These are phyloP conservation scores for Arctia plantaginis DNA, from an alignment of 2,888 invertebrate species.

Conservation along the genomic window DNA sequence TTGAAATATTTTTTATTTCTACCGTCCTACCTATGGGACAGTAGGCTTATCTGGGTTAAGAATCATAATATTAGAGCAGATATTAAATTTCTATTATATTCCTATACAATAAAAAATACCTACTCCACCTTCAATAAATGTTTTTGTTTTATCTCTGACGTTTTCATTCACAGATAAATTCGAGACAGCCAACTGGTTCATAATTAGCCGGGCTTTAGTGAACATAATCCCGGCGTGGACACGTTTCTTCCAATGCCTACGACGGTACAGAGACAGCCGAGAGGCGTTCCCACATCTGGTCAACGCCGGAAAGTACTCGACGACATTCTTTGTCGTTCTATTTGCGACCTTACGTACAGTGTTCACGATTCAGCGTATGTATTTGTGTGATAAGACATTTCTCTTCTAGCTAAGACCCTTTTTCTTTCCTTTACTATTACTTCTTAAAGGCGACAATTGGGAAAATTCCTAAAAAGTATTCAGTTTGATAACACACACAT, in stretches of 20 bases:
- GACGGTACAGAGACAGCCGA: constrained; percentile 97
- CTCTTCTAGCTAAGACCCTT: neutral
- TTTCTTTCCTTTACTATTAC: neutral
- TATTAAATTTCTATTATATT: no score
- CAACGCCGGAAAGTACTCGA: constrained; percentile 99
- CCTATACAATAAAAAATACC: no score
- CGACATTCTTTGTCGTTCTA: constrained; percentile 97
- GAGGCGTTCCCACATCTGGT: constrained; percentile 98
- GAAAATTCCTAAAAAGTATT: no score
- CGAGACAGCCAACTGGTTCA: constrained; percentile 90
- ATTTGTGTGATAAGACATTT: neutral
- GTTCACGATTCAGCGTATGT: constrained; percentile 67
- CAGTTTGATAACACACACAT: no score
- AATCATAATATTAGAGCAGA: no score
- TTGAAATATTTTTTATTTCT: no score
- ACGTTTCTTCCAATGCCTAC: constrained; percentile 98
- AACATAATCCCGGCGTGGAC: constrained; percentile 98
- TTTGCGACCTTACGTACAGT: constrained; percentile 91
- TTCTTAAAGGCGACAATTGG: neutral
- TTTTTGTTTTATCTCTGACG: neutral
- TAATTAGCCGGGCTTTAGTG: constrained; percentile 93
- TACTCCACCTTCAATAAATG: neutral
- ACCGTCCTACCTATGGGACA: no score
- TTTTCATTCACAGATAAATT: constrained; percentile 65
- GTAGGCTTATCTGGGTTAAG: no score